A percentile compares a stretch with the other conserved stretches of the same genome.
phyloP scores from a whole-genome alignment of 2,113 vertebrate genomes.

The Caloenas nicobarica region DNA sequence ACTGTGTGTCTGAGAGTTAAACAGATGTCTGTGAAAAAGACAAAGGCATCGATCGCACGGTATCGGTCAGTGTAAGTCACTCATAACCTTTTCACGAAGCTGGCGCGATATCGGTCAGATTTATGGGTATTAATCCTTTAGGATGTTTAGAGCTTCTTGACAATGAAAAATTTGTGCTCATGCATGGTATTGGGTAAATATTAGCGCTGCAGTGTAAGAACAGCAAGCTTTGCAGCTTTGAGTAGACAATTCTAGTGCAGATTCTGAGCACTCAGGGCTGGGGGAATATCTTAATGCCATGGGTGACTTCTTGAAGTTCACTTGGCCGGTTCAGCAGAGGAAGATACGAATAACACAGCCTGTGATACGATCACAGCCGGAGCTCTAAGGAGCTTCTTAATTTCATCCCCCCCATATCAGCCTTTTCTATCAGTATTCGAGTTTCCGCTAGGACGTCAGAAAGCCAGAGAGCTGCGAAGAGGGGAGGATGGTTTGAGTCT shows the following conservation, averaged over 20 bases:
- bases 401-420: neutral
- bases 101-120: neutral
- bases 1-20: too few relatives aligned
- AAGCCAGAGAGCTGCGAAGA: neutral
- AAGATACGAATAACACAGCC: neutral
- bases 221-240: neutral
- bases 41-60: neutral
- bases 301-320: neutral
- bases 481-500: neutral
- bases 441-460: neutral
- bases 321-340: neutral
- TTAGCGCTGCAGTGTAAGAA: neutral
- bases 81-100: neutral
- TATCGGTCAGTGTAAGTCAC: neutral
- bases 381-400: neutral
- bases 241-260: neutral
- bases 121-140: neutral
- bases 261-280: accelerated
- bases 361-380: accelerated
- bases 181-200: neutral
- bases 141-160: neutral
- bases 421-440: neutral
- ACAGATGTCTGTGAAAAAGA: neutral
- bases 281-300: neutral
- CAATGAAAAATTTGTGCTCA: accelerated